These are phyloP conservation scores for Bettongia penicillata DNA, from an alignment of 2,113 vertebrate genomes.

Conservation along the genomic window DNA sequence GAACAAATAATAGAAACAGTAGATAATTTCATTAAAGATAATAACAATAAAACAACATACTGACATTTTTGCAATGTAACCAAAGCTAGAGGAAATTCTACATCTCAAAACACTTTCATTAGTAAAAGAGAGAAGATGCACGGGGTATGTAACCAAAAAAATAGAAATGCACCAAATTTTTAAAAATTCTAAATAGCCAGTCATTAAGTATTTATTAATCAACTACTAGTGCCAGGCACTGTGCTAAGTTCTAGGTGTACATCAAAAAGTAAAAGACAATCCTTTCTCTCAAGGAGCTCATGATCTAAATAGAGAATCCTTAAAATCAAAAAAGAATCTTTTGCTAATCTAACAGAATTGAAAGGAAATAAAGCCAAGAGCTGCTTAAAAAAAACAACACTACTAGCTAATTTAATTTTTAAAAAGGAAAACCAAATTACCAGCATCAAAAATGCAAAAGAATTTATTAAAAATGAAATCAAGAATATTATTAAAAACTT, in stretches of 20 bases:
- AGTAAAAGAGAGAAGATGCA: not conserved
- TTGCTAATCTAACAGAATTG: not conserved
- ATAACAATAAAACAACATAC: not conserved
- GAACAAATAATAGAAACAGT: not conserved
- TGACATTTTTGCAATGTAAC: not conserved
- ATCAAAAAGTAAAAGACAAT: not conserved
- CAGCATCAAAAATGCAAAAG: not conserved
- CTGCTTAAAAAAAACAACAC: not conserved
- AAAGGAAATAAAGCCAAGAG: not conserved
- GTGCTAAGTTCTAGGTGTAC: not conserved
- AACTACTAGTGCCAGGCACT: not conserved
- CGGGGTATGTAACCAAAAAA: not conserved
- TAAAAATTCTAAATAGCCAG: not conserved
- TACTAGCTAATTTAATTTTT: not conserved
- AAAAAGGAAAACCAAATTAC: not conserved
- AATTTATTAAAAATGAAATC: not conserved
- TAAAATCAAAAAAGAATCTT: not conserved
- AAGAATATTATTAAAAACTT: not conserved
- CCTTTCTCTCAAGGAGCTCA: not conserved
- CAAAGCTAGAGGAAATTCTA: not conserved
- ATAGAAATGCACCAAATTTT: not conserved
- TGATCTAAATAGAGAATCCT: not conserved
- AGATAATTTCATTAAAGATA: not conserved
- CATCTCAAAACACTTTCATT: not conserved
- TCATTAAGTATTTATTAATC: not conserved